Percentiles rank a stretch among this genome's conserved stretches.
Evolutionary conservation across 2,888 invertebrate species (phyloP).

Genomic region (Podotricha telesiphe): DNA sequence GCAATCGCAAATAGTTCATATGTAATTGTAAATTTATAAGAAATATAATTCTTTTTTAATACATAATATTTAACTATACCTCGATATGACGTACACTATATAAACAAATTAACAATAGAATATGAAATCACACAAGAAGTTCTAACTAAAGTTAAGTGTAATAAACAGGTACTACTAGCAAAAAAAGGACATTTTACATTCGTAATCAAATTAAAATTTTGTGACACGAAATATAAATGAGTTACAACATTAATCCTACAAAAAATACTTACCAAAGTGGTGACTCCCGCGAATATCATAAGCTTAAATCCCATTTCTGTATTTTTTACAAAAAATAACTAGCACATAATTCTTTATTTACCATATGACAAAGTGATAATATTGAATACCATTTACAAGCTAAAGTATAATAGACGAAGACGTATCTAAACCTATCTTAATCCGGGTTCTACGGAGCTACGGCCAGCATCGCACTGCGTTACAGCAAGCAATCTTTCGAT

Average conservation of each 20-base stretch:
- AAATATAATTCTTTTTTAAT: neutral
- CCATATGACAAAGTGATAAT: neutral
- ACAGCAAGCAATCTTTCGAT: constrained; percentile 41
- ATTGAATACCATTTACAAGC: neutral
- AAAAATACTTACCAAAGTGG: constrained; percentile 33
- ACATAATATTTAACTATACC: neutral
- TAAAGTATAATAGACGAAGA: neutral
- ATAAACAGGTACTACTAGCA: neutral
- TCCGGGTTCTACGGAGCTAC: constrained; percentile 26
- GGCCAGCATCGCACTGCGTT: constrained; percentile 41
- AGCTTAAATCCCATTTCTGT: constrained; percentile 31
- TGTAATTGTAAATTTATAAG: neutral
- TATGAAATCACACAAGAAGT: neutral
- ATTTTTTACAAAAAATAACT: neutral
- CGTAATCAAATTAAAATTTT: neutral
- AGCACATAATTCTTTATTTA: neutral
- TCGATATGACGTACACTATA: neutral
- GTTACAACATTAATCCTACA: neutral
- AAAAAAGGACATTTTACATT: neutral
- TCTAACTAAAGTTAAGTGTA: constrained; percentile 6
- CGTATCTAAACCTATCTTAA: constrained; percentile 15
- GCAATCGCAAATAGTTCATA: constrained; percentile 5
- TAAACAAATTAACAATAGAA: constrained; percentile 17
- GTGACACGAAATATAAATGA: neutral
- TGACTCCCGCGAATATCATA: constrained; percentile 35